These are phyloP conservation scores for Pristionchus japonicus DNA, from an alignment of 2,888 invertebrate species.

Conservation along the genomic window DNA sequence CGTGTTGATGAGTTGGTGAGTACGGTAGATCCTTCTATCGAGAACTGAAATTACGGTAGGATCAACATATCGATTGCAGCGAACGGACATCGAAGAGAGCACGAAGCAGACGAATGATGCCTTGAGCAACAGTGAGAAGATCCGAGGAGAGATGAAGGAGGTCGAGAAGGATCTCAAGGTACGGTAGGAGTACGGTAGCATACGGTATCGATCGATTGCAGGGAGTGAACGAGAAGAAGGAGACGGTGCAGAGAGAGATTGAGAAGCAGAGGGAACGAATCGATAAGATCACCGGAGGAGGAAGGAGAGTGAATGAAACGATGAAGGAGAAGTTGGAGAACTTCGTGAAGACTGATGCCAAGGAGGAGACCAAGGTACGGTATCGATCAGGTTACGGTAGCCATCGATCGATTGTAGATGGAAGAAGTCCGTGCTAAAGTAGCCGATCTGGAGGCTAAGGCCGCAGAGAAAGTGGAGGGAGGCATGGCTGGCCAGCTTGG, in stretches of 20 bases:
- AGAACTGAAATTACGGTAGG: not conserved
- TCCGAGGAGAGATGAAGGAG: conserved; percentile 10
- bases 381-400: not conserved
- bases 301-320: conserved; percentile 26
- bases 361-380: conserved; percentile 38
- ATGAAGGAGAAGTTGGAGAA: conserved; percentile 19
- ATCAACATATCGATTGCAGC: not conserved
- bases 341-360: not conserved
- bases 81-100: not conserved
- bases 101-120: not conserved
- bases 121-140: conserved; percentile 18
- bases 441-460: not conserved
- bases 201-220: conserved; percentile 25
- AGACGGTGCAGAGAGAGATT: conserved; percentile 45
- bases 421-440: conserved; percentile 36
- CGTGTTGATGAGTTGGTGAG: conserved; percentile 47
- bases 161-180: conserved; percentile 34
- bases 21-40: not conserved
- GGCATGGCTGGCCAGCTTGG: conserved; percentile 16
- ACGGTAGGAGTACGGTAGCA: conserved; percentile 1
- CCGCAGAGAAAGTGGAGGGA: not conserved
- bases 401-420: not conserved
- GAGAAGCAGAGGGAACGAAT: conserved; percentile 37
- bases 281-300: not conserved
- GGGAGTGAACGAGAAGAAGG: conserved; percentile 47